Evolutionary conservation across 2,888 invertebrate species (phyloP).

Genomic region (Nycteola revayana): DNA sequence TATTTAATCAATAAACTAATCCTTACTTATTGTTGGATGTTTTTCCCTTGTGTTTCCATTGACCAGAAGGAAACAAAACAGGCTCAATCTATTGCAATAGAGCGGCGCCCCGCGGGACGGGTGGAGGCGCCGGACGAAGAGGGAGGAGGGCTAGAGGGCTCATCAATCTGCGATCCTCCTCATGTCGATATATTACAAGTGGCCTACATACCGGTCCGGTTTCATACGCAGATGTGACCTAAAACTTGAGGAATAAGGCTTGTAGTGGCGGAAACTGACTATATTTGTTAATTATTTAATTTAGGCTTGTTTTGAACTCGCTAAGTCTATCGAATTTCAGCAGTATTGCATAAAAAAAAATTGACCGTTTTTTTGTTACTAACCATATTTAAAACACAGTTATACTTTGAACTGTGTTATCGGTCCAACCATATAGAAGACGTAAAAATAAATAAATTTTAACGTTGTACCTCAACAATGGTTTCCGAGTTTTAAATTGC

Average conservation of each 20-base stretch:
- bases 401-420: too few species aligned
- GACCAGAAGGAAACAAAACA: slow-evolving; percentile 49
- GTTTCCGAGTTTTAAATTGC: too few species aligned
- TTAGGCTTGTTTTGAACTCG: too few species aligned
- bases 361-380: too few species aligned
- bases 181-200: slow-evolving; percentile 66
- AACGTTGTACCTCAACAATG: too few species aligned
- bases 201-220: slow-evolving; percentile 58
- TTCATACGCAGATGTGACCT: slow-evolving; percentile 66
- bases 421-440: too few species aligned
- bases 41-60: slow-evolving; percentile 22
- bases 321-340: too few species aligned
- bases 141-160: slow-evolving; percentile 29
- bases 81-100: slow-evolving; percentile 50
- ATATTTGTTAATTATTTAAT: background rate
- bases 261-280: too few species aligned
- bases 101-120: slow-evolving; percentile 37
- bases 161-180: slow-evolving; percentile 70
- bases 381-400: too few species aligned
- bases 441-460: too few species aligned
- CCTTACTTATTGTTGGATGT: slow-evolving; percentile 21
- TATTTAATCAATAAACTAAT: too few species aligned
- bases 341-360: too few species aligned
- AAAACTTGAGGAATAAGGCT: slow-evolving; percentile 11
- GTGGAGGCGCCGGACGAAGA: slow-evolving; percentile 31